Evolutionary conservation across 2,888 invertebrate genomes (phyloP), one percentile per base, ranked within the genome.

Genomic region (Cantharis rufa): DNA sequence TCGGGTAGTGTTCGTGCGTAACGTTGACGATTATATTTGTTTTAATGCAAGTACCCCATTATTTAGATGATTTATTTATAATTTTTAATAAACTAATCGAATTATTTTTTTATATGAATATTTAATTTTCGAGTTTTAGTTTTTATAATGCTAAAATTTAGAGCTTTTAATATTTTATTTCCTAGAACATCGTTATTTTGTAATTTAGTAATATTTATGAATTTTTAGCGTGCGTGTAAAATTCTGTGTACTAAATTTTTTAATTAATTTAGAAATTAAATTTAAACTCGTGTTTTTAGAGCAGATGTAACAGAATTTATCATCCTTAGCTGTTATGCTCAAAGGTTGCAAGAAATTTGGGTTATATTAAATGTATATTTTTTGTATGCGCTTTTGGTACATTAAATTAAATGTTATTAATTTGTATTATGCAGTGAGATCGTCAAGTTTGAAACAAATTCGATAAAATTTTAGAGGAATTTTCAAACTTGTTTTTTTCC

Each of bases 171-270:
- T 66, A 66, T 66, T 64, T 64, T 18, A 18, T 64, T 64, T 66
- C 64, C 64, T 66, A 10, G 21, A 66, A 66, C 10, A n/a, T 66
- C 24, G 64, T 66, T 66, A 21, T 63, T 24, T 66, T 66, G 64
- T 66, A 66, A 66, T 66, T n/a, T 21, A 66, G n/a, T 66, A 66
- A 66, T 66, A 66, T 66, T 66, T 66, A 66, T 66, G 64, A 15
- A 18, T 21, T 66, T 66, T 66, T 66, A 66, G 64, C 64, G 64
- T 66, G 64, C 64, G 18, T 66, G 24, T 66, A 18, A 24, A 66
- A n/a, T 24, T 24, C 18, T 66, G 9, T 66, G 64, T 66, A 63
- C 21, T 66, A 21, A 16, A n/a, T 15, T 66, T 66, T 66, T 66
- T 66, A 21, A 16, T 21, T 66, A n/a, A 66, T 66, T 24, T 66